Conservation (phyloP, 2,888 invertebrate genomes). For the Norana najaformis region DNA sequence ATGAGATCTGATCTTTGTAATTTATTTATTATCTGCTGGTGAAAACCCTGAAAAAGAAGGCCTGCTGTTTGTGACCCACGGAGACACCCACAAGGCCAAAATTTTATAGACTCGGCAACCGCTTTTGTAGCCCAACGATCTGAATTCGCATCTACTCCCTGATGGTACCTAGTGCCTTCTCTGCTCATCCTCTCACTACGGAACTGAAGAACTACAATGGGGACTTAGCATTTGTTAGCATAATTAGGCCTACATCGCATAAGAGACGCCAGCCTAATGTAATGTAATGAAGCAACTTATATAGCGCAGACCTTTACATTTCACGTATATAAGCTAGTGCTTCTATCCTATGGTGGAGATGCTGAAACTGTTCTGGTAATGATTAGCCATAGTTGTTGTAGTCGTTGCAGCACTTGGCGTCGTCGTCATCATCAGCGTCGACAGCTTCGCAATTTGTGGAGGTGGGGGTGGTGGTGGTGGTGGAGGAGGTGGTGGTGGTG, state of each 20-base stretch:
- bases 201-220: no score
- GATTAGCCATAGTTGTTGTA: not conserved
- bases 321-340: not conserved
- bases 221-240: no score
- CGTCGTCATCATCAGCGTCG: not conserved
- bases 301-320: not conserved
- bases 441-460: not conserved
- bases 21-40: not conserved
- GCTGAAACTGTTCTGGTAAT: slow-evolving; percentile 9
- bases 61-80: not conserved
- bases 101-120: not conserved
- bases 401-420: not conserved
- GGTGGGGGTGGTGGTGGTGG: not conserved
- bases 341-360: slow-evolving; percentile 39
- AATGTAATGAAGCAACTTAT: not conserved
- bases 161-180: no score
- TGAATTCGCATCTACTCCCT: not conserved
- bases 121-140: not conserved
- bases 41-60: not conserved
- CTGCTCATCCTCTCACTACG: no score
- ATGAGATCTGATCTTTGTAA: not conserved
- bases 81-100: not conserved
- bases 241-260: no score
- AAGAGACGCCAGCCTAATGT: no score
- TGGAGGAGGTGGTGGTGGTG: not conserved